Conservation (phyloP, 37 sponge, comb jelly and placozoan genomes). For the Axinella damicornis region DNA sequence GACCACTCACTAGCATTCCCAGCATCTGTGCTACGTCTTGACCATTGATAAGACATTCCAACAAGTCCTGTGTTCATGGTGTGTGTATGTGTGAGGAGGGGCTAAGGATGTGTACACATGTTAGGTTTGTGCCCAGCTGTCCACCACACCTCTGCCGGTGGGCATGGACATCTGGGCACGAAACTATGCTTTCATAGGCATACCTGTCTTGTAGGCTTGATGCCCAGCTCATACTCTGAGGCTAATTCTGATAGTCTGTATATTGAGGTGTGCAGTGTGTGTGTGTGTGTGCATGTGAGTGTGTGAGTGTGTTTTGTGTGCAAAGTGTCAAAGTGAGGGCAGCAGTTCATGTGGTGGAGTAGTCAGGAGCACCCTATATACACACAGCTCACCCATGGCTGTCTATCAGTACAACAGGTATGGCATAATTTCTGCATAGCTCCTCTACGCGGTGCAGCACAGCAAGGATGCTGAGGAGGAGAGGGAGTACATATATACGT, state of each 20-base stretch:
- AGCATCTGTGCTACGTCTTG: conserved; percentile 23
- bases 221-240: conserved; percentile 70
- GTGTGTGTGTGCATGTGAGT: too few species aligned
- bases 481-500: background rate
- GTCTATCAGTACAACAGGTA: conserved; percentile 73
- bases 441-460: conserved; percentile 61
- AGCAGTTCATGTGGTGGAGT: background rate
- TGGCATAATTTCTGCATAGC: conserved; percentile 68
- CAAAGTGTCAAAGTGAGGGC: too few species aligned
- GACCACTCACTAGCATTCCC: conserved; percentile 30
- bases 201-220: conserved; percentile 66
- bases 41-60: conserved; percentile 11
- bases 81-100: conserved; percentile 22
- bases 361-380: too few species aligned
- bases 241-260: conserved; percentile 60
- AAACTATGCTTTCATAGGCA: too few species aligned
- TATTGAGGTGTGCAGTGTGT: background rate
- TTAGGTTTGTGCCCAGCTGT: too few species aligned
- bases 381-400: conserved; percentile 54
- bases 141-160: too few species aligned
- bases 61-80: conserved; percentile 2
- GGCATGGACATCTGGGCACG: too few species aligned
- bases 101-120: background rate
- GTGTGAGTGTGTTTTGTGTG: too few species aligned
- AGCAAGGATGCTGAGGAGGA: conserved; percentile 44